phyloP scores from a whole-genome alignment of 2,888 invertebrate species.

The Leucozona laternaria region DNA sequence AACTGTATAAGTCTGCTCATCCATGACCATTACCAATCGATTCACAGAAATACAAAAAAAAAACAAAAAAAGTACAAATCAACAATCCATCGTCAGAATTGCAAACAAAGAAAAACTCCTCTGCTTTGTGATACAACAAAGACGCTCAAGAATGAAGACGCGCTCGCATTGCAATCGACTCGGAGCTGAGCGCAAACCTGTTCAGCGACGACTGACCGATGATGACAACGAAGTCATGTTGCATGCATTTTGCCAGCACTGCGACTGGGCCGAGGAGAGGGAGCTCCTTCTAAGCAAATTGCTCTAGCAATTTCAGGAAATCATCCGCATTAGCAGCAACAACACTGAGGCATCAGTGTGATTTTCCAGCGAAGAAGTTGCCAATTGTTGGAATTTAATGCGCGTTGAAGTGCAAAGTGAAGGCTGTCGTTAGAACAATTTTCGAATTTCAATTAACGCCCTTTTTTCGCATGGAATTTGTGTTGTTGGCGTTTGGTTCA shows the following conservation, averaged over 20 bases:
- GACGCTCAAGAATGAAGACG: constrained; percentile 64
- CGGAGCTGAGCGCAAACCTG: constrained; percentile 35
- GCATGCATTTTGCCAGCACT: constrained; percentile 35
- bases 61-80: constrained; percentile 53
- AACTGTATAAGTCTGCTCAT: constrained; percentile 39
- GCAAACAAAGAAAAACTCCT: constrained; percentile 25
- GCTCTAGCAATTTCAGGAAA: constrained; percentile 69
- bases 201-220: constrained; percentile 17
- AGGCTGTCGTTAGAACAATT: constrained; percentile 72
- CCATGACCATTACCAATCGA: constrained; percentile 74
- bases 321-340: constrained; percentile 4
- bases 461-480: constrained; percentile 52
- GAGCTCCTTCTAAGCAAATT: constrained; percentile 61
- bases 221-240: constrained; percentile 41
- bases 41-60: constrained; percentile 52
- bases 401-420: constrained; percentile 71
- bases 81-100: constrained; percentile 51
- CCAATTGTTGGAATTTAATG: constrained; percentile 53
- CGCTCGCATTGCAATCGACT: constrained; percentile 28
- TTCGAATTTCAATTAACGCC: constrained; percentile 75
- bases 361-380: constrained; percentile 43
- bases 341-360: neutral
- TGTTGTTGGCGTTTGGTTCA: neutral
- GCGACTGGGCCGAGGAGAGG: neutral
- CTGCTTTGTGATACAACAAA: neutral